Conservation (phyloP, 1,140 invertebrate genomes). For the Rhyacophila brunnea region DNA sequence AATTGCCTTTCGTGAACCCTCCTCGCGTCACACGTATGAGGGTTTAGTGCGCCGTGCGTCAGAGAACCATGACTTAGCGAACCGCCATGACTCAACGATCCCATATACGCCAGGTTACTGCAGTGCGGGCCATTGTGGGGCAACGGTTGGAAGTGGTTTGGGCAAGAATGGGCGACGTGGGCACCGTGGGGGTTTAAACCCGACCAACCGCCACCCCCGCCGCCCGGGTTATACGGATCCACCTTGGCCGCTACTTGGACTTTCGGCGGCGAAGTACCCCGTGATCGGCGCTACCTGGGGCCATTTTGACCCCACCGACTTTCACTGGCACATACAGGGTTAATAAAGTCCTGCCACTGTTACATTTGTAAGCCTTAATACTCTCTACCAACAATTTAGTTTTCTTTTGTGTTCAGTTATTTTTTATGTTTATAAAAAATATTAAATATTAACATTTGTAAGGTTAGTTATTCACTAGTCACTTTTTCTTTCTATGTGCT, state of each 20-base stretch:
- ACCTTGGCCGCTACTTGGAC: background rate
- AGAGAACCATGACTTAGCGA: constrained; percentile 31
- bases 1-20: constrained; percentile 10
- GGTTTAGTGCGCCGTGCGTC: constrained; percentile 13
- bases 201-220: constrained; percentile 18
- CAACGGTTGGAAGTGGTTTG: constrained; percentile 16
- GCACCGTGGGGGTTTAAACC: constrained; percentile 15
- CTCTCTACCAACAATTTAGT: too few species aligned
- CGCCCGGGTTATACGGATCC: constrained; percentile 26
- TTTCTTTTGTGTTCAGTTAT: too few species aligned
- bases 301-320: too few species aligned
- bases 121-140: constrained; percentile 24
- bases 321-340: too few species aligned
- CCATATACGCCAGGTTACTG: constrained; percentile 32
- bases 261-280: too few species aligned
- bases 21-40: background rate
- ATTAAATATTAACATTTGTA: too few species aligned
- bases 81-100: constrained; percentile 26
- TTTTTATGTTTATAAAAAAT: too few species aligned
- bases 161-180: constrained; percentile 22
- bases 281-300: too few species aligned
- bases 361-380: too few species aligned
- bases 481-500: too few species aligned
- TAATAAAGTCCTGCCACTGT: too few species aligned
- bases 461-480: too few species aligned